Base-by-base conservation (phyloP, 2,113 vertebrate genomes). In the Coreoperca whiteheadi region DNA sequence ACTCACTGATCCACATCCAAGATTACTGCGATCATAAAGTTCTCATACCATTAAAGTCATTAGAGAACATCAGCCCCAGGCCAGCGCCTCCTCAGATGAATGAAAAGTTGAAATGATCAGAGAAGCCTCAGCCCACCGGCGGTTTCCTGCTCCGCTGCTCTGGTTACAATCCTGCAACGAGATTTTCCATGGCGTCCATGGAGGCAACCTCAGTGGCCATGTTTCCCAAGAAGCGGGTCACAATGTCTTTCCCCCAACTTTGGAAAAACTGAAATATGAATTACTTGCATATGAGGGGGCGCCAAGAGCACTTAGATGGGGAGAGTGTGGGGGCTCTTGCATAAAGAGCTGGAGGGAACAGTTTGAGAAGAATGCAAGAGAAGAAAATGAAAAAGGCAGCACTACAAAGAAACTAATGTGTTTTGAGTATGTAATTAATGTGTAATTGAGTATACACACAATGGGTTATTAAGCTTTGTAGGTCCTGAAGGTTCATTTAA, bases 181-280 rank as follows among this genome's bases (percentile, higher is more conserved):
- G 83, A 90, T 81, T 93, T 95, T 92, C 88, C 89, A 57, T 81
- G 81, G 74, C 41, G 8, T 90, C 73, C 57, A 77, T 79, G 67
- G 88, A 88, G 53, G 69, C 68, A 91, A 83, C 67, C 88, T 91
- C 93, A 82, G 66, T 71, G 39, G 69, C 79, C 80, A 74, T 78
- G 78, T 84, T 83, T 89, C 84, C 88, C 83, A 79, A 88, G 80
- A 89, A 43, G 64, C 0, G 79, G 70, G 76, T 87, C 85, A 82
- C 79, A 65, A 64, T 84, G 77, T 84, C 69, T 87, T 68, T 66
- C 51, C 65, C 68, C 64, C 9, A 41, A 79, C 70, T 76, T 65
- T 85, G 88, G 83, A 92, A 90, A 91, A 89, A 74, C 6, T 70
- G 66, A 74, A 87, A 89, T 70, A 82, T 88, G 67, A 86, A 83